Conservation (phyloP, 2,113 vertebrate genomes). For the Physeter macrocephalus region DNA sequence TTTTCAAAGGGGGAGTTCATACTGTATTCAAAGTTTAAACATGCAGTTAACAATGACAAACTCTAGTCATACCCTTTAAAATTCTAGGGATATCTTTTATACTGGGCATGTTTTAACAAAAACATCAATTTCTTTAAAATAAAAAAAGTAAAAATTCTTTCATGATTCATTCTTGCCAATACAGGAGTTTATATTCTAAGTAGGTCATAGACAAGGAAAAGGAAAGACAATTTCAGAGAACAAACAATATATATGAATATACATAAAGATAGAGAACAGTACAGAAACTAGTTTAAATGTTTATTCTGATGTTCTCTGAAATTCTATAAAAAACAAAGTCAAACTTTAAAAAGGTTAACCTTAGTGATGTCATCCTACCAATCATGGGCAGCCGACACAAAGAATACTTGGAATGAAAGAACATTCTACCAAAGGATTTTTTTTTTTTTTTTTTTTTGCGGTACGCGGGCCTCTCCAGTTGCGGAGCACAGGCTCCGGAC, state of each 20-base stretch:
- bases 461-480: too few relatives aligned
- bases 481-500: too few relatives aligned
- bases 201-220: neutral
- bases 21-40: neutral
- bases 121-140: neutral
- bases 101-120: neutral
- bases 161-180: slow-evolving; percentile 20
- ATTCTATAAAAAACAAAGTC: neutral
- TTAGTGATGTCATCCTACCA: neutral
- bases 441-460: too few relatives aligned
- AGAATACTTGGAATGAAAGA: neutral
- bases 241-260: neutral
- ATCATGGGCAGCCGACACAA: neutral
- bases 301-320: neutral
- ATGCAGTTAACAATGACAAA: neutral
- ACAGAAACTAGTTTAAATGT: neutral
- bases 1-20: neutral
- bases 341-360: neutral
- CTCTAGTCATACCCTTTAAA: neutral
- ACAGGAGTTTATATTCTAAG: neutral
- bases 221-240: neutral
- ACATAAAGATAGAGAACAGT: neutral
- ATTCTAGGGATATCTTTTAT: neutral
- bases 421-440: slow-evolving; percentile 1
- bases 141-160: slow-evolving; percentile 51